Percentiles rank a stretch among this genome's conserved stretches.
These are phyloP conservation scores for Dexiosoma caninum DNA, from an alignment of 2,888 invertebrate genomes.

Conservation along the genomic window DNA sequence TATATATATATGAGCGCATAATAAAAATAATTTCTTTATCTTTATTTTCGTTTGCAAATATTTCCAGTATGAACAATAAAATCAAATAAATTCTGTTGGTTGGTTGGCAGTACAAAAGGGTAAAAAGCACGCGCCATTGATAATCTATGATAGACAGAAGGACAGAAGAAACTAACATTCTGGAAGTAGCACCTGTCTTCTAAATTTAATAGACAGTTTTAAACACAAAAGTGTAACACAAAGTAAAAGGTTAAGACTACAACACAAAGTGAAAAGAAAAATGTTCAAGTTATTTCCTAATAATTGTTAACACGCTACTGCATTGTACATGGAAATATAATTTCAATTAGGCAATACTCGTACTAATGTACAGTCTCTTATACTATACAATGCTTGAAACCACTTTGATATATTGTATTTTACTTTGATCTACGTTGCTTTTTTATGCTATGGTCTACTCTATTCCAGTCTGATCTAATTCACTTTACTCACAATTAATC, in stretches of 20 bases:
- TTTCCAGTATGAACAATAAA: constrained; percentile 33
- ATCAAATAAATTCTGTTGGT: constrained; percentile 45
- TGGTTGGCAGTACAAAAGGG: constrained; percentile 2
- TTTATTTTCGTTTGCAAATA: too few species aligned
- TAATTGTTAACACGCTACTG: constrained; percentile 21
- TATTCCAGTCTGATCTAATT: too few species aligned
- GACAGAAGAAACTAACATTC: neutral
- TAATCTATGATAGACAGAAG: constrained; percentile 50
- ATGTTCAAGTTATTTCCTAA: neutral
- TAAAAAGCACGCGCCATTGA: constrained; percentile 57
- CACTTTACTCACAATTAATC: too few species aligned
- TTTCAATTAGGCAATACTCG: too few species aligned
- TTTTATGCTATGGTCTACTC: too few species aligned
- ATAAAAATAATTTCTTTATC: constrained; percentile 50
- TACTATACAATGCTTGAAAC: too few species aligned
- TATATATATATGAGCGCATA: neutral
- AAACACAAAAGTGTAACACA: constrained; percentile 16
- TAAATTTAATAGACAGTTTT: constrained; percentile 31
- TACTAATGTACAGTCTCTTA: too few species aligned
- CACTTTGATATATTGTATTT: too few species aligned
- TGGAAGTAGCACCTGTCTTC: neutral
- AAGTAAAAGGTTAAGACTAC: constrained; percentile 5
- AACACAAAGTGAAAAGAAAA: neutral
- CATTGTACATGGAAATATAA: neutral
- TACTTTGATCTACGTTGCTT: too few species aligned